These are phyloP conservation scores for Anguilla anguilla DNA, from an alignment of 2,797 vertebrate genomes.

Conservation along the genomic window DNA sequence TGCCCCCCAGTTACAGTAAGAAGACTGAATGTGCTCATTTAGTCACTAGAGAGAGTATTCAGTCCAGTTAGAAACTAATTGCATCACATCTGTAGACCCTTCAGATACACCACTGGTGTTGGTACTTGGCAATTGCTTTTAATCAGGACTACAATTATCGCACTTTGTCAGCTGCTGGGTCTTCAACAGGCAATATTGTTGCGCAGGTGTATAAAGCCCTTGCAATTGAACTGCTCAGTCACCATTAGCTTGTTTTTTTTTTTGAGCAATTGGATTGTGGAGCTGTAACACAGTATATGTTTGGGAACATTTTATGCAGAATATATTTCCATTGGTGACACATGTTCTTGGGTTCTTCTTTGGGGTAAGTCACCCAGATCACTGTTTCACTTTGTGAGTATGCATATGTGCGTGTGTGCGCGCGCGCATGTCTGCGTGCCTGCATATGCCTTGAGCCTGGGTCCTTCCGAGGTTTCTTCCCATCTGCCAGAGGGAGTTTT, in stretches of 20 bases:
- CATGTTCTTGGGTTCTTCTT: background rate
- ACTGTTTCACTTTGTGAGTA: background rate
- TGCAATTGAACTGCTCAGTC: background rate
- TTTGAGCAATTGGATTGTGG: background rate
- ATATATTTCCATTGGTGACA: background rate
- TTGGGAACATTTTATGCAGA: background rate
- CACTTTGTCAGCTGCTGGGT: background rate
- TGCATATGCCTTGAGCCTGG: too few relatives aligned
- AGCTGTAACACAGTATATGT: background rate
- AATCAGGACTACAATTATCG: constrained; percentile 10
- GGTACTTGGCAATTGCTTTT: background rate
- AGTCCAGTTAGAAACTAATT: background rate
- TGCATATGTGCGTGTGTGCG: background rate
- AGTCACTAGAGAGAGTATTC: background rate
- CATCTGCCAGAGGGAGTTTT: too few relatives aligned
- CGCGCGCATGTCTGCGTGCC: too few relatives aligned
- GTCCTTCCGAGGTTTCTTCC: background rate
- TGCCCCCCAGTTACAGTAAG: background rate
- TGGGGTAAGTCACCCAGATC: background rate
- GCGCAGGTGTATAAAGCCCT: background rate
- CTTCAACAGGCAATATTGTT: background rate
- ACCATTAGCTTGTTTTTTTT: background rate
- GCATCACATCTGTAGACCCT: background rate
- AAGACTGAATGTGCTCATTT: background rate
- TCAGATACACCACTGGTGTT: background rate